Evolutionary conservation across 2,888 invertebrate species (phyloP).

Genomic region (Tachina lurida): DNA sequence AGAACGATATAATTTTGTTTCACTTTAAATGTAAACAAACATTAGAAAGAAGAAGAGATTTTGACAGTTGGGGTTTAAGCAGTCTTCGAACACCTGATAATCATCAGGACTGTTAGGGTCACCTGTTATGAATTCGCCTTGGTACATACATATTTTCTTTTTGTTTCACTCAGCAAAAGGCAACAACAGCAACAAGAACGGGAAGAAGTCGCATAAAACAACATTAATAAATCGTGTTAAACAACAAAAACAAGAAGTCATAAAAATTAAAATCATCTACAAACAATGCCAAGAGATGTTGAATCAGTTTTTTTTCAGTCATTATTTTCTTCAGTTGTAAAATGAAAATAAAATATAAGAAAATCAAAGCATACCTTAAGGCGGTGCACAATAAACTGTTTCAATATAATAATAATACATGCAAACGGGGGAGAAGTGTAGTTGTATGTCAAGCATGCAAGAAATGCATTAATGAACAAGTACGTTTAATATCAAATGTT

Average conservation of each 20-base stretch:
- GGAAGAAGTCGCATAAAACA: not conserved
- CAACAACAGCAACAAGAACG: constrained; percentile 10
- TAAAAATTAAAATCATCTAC: not conserved
- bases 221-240: constrained; percentile 10
- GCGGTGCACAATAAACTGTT: not conserved
- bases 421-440: not conserved
- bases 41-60: no score
- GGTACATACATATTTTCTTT: not conserved
- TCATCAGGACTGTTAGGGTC: no score
- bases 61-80: no score
- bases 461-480: no score
- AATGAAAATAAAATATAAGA: not conserved
- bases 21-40: no score
- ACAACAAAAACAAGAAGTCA: constrained; percentile 11
- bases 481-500: not conserved
- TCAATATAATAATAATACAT: not conserved
- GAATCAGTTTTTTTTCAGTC: not conserved
- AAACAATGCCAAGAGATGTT: not conserved
- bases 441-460: not conserved
- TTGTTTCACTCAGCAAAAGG: not conserved
- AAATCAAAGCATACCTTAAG: constrained; percentile 55
- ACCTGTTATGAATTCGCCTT: no score
- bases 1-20: no score
- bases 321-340: not conserved
- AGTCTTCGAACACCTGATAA: no score